Base-by-base conservation (phyloP, 2,797 vertebrate genomes). In the Capromys pilorides region DNA sequence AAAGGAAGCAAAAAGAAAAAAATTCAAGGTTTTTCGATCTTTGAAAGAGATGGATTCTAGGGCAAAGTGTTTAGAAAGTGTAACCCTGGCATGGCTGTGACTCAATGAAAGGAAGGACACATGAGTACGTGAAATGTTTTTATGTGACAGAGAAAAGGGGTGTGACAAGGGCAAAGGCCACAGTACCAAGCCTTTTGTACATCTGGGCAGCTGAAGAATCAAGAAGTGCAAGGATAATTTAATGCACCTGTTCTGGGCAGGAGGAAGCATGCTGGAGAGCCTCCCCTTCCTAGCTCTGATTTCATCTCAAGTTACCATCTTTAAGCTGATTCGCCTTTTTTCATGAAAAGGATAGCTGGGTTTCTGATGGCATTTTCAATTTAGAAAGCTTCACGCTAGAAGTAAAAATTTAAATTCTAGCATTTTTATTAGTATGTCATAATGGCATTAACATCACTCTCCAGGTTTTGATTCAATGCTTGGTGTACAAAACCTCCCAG, bases 351-450 rank as follows among this genome's bases (percentile, higher is more conserved):
- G 18, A 36, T 75, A 41, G 13, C 21, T 80, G 49, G 36, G 84
- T 12, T 31, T 26, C 59, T 36, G 22, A 71, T 81, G 16, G 67
- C 18, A 39, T 36, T 31, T 82, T 73, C 36, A 36, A 49, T 92
- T 88, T 88, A 33, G 24, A 93, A 92, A 96, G 26, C 3, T 82
- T 92, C 21, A 45, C 69, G 39, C 11, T 45, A 39, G 28, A 91
- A 90, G 26, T 22, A 71, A 81, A n/a, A 59, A 41, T 93, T 80
- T 88, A 7, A 36, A 75, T 81, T 71, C 80, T 5, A 7, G 33
- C 2, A 21, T 88, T 75, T 77, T 66, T n/a, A 45, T 86, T 59
- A 14, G 11, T 88, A 57, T 83, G 14, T 95, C 78, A 5, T 64
- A 91, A n/a, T 57, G 14, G 24, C 86, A 13, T 78, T 69, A 69